Evolutionary conservation across 2,113 vertebrate species (phyloP).

Genomic region (Saccopteryx leptura): DNA sequence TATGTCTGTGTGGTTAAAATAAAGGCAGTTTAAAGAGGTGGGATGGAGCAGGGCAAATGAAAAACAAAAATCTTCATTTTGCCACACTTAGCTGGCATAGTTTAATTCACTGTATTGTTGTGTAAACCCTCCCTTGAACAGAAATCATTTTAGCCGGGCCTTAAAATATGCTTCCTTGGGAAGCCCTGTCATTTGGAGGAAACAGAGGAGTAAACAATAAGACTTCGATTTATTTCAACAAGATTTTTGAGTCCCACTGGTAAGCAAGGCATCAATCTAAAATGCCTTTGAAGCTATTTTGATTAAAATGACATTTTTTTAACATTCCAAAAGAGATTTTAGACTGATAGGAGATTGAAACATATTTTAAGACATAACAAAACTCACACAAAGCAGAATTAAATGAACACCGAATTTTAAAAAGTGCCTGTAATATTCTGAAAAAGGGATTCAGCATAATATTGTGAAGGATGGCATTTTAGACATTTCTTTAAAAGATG

Average conservation of each 20-base stretch:
- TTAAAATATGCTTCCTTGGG: neutral
- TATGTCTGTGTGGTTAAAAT: constrained; percentile 16
- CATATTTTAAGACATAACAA: constrained; percentile 27
- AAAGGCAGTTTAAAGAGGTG: neutral
- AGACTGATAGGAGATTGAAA: neutral
- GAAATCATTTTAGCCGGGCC: constrained; percentile 9
- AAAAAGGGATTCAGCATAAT: too few relatives aligned
- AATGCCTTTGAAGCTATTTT: constrained; percentile 35
- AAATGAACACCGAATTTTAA: neutral
- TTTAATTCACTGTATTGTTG: neutral
- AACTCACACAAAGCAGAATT: constrained; percentile 30
- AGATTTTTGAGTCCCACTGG: neutral
- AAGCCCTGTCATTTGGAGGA: constrained; percentile 46
- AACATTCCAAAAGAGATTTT: constrained; percentile 20
- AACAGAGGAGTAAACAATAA: neutral
- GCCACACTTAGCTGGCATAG: neutral
- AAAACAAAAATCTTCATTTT: neutral
- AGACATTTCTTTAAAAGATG: neutral
- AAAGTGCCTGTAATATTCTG: neutral
- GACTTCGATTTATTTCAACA: constrained; percentile 45
- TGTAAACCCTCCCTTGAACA: neutral
- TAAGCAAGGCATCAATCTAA: neutral
- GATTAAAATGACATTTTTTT: constrained; percentile 11
- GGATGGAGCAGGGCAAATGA: neutral
- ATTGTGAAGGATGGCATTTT: neutral